These are phyloP conservation scores for Anthrax anthrax DNA, from an alignment of 2,888 invertebrate species.

Conservation along the genomic window DNA sequence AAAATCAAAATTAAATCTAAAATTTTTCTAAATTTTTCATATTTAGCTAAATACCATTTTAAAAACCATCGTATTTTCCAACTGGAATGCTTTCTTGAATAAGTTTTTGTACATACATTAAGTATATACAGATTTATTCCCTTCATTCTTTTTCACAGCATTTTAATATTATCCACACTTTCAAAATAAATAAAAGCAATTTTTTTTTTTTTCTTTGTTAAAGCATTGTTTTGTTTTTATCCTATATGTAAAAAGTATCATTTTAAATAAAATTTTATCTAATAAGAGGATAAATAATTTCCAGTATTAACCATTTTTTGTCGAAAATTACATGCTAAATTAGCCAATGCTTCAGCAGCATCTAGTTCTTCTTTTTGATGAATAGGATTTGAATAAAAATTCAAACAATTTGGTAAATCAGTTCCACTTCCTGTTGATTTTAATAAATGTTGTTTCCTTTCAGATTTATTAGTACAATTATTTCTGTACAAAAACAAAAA, in stretches of 20 bases:
- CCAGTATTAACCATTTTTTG: conserved; percentile 24
- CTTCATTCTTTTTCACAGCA: too few relatives aligned
- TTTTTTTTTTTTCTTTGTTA: neutral
- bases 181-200: too few relatives aligned
- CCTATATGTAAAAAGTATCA: too few relatives aligned
- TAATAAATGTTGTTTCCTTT: conserved; percentile 5
- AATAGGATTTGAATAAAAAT: conserved; percentile 17
- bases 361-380: conserved; percentile 61
- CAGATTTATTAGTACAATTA: conserved; percentile 1
- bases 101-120: neutral
- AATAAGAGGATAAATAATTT: neutral
- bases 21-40: too few relatives aligned
- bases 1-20: too few relatives aligned
- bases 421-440: conserved; percentile 12
- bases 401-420: conserved; percentile 1
- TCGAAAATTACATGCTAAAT: conserved; percentile 41
- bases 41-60: too few relatives aligned
- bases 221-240: too few relatives aligned
- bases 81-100: neutral
- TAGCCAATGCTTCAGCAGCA: conserved; percentile 59
- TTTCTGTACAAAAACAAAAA: conserved; percentile 1
- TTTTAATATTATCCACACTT: too few relatives aligned
- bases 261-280: neutral
- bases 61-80: neutral
- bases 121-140: too few relatives aligned